Evolutionary conservation across 2,113 vertebrate genomes (phyloP).

Genomic region (Sorex fumeus): DNA sequence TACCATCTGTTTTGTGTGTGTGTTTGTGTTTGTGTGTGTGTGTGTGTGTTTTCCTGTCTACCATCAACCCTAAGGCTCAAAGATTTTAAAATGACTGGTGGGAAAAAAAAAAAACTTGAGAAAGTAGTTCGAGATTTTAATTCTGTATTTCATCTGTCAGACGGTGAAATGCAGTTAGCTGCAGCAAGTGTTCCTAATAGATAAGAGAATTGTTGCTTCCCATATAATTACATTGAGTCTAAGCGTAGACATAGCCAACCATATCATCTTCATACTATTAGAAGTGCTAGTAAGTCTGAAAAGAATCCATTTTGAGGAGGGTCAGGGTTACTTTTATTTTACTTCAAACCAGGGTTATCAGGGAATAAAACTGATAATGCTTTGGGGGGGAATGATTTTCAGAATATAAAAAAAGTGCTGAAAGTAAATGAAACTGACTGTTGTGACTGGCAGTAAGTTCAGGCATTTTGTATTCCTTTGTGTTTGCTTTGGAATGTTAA

Average conservation of each 20-base stretch:
- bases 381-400: constrained; percentile 54
- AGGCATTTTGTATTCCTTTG: constrained; percentile 67
- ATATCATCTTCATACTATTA: not conserved
- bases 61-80: constrained; percentile 44
- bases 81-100: constrained; percentile 57
- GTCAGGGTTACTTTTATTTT: constrained; percentile 81
- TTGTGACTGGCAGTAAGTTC: constrained; percentile 71
- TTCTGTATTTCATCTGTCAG: constrained; percentile 83
- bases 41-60: constrained; percentile 31
- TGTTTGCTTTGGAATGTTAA: constrained; percentile 78
- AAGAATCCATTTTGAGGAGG: constrained; percentile 79
- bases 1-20: not conserved
- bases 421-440: constrained; percentile 73
- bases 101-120: constrained; percentile 1
- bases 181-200: constrained; percentile 90
- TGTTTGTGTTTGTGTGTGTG: not conserved
- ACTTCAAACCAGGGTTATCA: constrained; percentile 79
- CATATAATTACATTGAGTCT: constrained; percentile 86
- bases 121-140: constrained; percentile 83
- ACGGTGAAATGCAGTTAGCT: constrained; percentile 86
- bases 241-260: constrained; percentile 75
- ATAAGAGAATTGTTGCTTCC: constrained; percentile 90
- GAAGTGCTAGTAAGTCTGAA: constrained; percentile 71
- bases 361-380: constrained; percentile 78
- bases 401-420: constrained; percentile 46